A percentile compares a stretch with the other conserved stretches of the same genome.
Conservation (phyloP, 2,113 vertebrate species). For the Oreochromis niloticus region DNA sequence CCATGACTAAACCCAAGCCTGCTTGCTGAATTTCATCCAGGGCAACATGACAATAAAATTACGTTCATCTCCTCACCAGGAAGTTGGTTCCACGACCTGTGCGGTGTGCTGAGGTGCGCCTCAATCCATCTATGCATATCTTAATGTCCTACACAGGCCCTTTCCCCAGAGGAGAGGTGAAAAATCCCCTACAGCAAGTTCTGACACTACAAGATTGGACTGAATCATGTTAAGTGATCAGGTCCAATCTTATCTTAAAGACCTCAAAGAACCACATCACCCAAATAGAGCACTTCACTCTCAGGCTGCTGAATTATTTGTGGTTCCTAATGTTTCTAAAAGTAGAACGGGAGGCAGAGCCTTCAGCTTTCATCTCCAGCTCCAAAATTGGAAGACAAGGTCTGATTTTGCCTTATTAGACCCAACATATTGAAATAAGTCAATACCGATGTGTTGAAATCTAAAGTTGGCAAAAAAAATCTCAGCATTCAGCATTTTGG, state of each 20-base stretch:
- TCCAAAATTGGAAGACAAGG: background rate
- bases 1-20: background rate
- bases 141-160: background rate
- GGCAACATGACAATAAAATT: background rate
- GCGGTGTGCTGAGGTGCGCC: background rate
- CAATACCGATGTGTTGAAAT: background rate
- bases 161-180: background rate
- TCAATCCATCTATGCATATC: background rate
- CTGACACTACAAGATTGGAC: background rate
- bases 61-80: accelerated
- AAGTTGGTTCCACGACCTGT: background rate
- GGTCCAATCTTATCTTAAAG: background rate
- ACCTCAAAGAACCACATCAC: background rate
- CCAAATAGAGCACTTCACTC: background rate
- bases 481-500: background rate
- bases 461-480: background rate
- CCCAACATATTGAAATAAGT: background rate
- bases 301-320: background rate
- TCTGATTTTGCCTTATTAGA: background rate
- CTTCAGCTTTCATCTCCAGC: background rate
- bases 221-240: background rate
- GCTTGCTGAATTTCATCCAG: background rate
- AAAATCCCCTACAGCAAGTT: background rate
- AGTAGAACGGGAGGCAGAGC: background rate
- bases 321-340: background rate